Percentiles rank a stretch among this genome's conserved stretches.
phyloP scores from a whole-genome alignment of 2,113 vertebrate species.

The Thunnus maccoyii region DNA sequence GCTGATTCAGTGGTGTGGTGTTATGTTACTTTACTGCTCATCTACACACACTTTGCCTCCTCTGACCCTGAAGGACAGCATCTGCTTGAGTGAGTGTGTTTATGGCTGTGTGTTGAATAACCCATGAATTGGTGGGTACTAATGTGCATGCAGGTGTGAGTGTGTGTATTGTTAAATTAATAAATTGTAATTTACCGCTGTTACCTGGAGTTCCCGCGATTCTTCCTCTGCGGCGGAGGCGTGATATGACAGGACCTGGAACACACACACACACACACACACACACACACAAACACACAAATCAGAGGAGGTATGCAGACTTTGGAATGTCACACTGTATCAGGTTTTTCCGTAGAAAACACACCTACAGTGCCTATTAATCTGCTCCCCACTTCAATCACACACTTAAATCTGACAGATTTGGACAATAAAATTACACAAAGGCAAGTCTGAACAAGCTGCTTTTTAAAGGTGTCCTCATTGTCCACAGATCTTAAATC shows the following conservation, averaged over 20 bases:
- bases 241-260: slow-evolving; percentile 95
- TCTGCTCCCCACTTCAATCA: too few relatives aligned
- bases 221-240: slow-evolving; percentile 95
- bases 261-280: slow-evolving; percentile 38
- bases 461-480: too few relatives aligned
- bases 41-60: slow-evolving; percentile 2
- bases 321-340: too few relatives aligned
- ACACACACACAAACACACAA: slow-evolving; percentile 1
- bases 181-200: slow-evolving; percentile 89
- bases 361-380: not conserved
- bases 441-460: too few relatives aligned
- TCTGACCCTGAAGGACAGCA: slow-evolving; percentile 41
- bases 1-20: slow-evolving; percentile 39
- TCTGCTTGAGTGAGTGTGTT: slow-evolving; percentile 5
- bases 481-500: too few relatives aligned
- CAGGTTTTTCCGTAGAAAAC: not conserved
- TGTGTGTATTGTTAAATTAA: slow-evolving; percentile 55
- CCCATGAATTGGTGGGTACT: not conserved
- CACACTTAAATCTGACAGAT: too few relatives aligned
- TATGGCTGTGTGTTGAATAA: not conserved
- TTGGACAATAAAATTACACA: too few relatives aligned
- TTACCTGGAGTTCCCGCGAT: slow-evolving; percentile 93
- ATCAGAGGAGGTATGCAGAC: slow-evolving; percentile 5
- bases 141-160: not conserved
- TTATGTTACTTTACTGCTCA: slow-evolving; percentile 33